These are phyloP conservation scores for Ormyrus pomaceus DNA, from an alignment of 2,888 invertebrate genomes.

Conservation along the genomic window DNA sequence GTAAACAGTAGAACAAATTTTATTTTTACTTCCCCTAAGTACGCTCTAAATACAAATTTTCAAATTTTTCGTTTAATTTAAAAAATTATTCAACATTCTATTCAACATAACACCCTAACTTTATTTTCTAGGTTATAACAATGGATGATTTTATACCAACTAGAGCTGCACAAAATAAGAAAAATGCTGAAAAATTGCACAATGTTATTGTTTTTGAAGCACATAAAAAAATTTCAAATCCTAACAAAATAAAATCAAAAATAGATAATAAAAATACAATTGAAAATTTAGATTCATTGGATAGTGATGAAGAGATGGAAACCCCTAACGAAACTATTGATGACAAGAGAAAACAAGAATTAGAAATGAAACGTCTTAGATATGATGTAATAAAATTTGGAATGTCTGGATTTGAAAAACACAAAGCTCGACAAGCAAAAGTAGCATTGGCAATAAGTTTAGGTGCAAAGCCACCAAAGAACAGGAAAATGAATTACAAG, in stretches of 20 bases:
- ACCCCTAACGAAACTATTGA: slow-evolving; percentile 51
- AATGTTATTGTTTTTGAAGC: slow-evolving; percentile 60
- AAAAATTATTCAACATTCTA: no score
- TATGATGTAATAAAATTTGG: slow-evolving; percentile 92
- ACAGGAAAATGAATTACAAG: slow-evolving; percentile 83
- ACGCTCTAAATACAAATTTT: no score
- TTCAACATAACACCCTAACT: background rate
- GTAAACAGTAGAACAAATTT: no score
- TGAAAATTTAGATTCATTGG: background rate
- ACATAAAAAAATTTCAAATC: slow-evolving; percentile 59
- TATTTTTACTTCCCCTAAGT: no score
- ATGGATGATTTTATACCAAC: slow-evolving; percentile 68
- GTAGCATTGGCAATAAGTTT: slow-evolving; percentile 86
- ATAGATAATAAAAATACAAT: background rate
- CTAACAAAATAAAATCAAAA: background rate
- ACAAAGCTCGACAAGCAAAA: slow-evolving; percentile 87
- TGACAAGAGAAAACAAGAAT: slow-evolving; percentile 74
- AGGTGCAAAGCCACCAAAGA: slow-evolving; percentile 89
- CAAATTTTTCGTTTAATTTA: no score
- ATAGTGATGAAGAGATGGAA: slow-evolving; percentile 21
- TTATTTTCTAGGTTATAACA: slow-evolving; percentile 44
- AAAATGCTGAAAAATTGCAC: slow-evolving; percentile 58
- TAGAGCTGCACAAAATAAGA: slow-evolving; percentile 62
- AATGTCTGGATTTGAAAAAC: slow-evolving; percentile 84
- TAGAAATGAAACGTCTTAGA: slow-evolving; percentile 86